Conservation (phyloP, 2,113 vertebrate species). For the Rhabdornis inornatus region DNA sequence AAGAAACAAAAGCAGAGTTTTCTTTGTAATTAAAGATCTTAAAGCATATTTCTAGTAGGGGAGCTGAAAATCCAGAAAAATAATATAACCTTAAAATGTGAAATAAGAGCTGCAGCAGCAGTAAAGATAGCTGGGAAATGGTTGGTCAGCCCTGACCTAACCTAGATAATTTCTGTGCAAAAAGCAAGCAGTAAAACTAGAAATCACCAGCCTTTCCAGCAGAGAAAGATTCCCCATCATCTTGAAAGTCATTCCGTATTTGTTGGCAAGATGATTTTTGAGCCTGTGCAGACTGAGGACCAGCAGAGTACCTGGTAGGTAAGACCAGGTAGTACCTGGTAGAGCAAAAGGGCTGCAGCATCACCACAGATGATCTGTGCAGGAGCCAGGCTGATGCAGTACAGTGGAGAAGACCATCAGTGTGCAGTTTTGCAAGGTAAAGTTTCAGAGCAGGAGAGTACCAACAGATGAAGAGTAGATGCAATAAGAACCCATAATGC, state of each 20-base stretch:
- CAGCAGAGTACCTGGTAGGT: not conserved
- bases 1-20: not conserved
- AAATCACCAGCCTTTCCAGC: not conserved
- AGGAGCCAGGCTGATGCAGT: not conserved
- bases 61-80: not conserved
- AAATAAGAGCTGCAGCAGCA: not conserved
- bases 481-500: not conserved
- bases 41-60: not conserved
- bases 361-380: rapidly evolving
- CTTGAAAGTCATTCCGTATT: not conserved
- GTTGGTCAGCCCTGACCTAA: not conserved
- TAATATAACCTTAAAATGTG: not conserved
- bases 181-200: not conserved
- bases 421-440: not conserved
- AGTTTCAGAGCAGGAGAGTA: not conserved
- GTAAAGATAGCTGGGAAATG: not conserved
- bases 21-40: not conserved
- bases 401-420: not conserved
- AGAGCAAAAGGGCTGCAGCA: not conserved
- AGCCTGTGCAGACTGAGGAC: not conserved
- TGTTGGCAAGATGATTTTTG: not conserved
- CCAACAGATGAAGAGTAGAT: not conserved
- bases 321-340: too few relatives aligned
- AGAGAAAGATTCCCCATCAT: not conserved
- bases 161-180: not conserved